phyloP scores from a whole-genome alignment of 2,797 vertebrate species.

The Sus cebifrons region DNA sequence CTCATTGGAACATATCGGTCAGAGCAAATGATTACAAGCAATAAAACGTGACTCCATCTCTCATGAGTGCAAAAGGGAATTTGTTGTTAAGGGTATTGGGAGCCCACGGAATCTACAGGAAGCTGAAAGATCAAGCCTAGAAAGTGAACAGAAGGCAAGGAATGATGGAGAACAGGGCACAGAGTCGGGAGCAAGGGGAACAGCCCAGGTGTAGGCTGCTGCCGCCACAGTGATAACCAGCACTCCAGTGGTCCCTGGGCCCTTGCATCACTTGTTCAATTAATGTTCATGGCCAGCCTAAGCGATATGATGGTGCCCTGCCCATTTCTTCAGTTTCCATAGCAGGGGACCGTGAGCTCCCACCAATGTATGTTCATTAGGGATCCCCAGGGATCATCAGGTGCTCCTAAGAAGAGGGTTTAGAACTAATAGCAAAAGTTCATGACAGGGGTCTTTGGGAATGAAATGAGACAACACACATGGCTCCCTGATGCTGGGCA shows the following conservation, averaged over 20 bases:
- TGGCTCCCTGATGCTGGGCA: rapidly evolving
- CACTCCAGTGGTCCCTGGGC: background rate
- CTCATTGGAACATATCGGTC: background rate
- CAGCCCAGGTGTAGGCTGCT: background rate
- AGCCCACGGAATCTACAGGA: background rate
- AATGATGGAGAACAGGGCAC: background rate
- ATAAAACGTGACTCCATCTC: background rate
- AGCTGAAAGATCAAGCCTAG: background rate
- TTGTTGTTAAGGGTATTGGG: background rate
- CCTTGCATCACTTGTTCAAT: background rate
- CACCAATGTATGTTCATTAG: background rate
- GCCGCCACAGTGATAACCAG: rapidly evolving
- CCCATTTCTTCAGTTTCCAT: background rate
- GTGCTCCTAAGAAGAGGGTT: background rate
- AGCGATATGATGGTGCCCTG: rapidly evolving
- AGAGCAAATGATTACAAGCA: background rate
- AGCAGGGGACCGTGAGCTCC: background rate
- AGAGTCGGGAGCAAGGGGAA: background rate
- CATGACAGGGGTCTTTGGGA: background rate
- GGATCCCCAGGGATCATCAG: background rate
- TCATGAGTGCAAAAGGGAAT: rapidly evolving
- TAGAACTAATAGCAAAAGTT: background rate
- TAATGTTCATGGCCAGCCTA: background rate
- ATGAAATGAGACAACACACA: background rate
- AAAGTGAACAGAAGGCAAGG: background rate